phyloP scores from a whole-genome alignment of 2,888 invertebrate genomes.

The Dysmachus trigonus region DNA sequence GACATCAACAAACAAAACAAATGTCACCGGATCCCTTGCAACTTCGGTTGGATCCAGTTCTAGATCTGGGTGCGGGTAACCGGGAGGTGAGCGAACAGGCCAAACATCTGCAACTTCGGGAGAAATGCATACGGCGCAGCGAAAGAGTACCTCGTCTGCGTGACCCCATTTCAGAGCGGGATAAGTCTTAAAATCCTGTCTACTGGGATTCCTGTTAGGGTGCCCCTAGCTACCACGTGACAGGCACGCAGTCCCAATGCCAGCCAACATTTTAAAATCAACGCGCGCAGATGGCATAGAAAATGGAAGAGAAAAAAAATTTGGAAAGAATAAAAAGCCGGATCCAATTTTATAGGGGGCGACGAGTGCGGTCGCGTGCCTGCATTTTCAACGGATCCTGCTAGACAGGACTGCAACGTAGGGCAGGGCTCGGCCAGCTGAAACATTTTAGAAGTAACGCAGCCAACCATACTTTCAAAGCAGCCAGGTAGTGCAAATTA shows the following conservation, averaged over 20 bases:
- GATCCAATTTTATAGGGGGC: conserved; percentile 8
- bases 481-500: background rate
- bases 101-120: conserved; percentile 45
- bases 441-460: background rate
- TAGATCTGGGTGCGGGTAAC: background rate
- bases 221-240: background rate
- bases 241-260: background rate
- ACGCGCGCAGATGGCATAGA: conserved; percentile 13
- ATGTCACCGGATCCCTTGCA: conserved; percentile 24
- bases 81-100: background rate
- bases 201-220: conserved; percentile 49
- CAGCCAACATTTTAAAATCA: background rate
- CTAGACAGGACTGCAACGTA: background rate
- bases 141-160: conserved; percentile 36
- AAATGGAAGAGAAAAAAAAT: background rate
- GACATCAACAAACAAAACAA: conserved; percentile 36
- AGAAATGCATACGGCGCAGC: background rate
- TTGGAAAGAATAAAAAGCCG: background rate
- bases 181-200: conserved; percentile 44
- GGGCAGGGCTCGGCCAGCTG: background rate
- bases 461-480: background rate
- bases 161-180: conserved; percentile 33
- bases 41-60: background rate
- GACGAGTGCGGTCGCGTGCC: conserved; percentile 30
- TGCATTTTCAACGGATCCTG: background rate